These are phyloP conservation scores for Eulithis prunata DNA, from an alignment of 2,888 invertebrate species.

Conservation along the genomic window DNA sequence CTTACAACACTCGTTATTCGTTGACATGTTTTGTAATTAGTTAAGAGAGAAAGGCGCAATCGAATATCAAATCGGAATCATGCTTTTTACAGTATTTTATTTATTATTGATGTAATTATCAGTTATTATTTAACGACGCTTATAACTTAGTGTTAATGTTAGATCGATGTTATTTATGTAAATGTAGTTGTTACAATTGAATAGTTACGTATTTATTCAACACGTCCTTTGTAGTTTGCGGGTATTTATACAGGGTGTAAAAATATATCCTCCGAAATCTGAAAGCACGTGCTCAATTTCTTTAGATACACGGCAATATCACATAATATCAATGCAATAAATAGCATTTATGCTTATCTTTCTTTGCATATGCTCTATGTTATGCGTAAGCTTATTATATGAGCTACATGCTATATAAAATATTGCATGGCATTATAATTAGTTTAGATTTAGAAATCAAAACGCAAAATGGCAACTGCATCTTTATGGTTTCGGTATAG, in stretches of 20 bases:
- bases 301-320: too few species aligned
- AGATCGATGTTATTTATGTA: constrained; percentile 53
- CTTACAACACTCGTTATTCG: constrained; percentile 30
- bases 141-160: constrained; percentile 52
- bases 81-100: constrained; percentile 58
- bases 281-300: background rate
- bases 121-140: constrained; percentile 55
- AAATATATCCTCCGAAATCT: background rate
- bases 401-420: too few species aligned
- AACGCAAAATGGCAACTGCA: background rate
- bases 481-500: too few species aligned
- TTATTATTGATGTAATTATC: constrained; percentile 45
- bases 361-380: too few species aligned
- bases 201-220: constrained; percentile 43
- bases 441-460: background rate
- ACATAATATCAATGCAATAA: too few species aligned
- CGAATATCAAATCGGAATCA: constrained; percentile 35
- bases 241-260: constrained; percentile 17
- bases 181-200: constrained; percentile 49
- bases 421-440: too few species aligned
- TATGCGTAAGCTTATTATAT: too few species aligned
- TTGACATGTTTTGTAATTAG: constrained; percentile 26
- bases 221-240: constrained; percentile 39
- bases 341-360: too few species aligned
- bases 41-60: constrained; percentile 23